Conservation (phyloP, 1,140 invertebrate genomes). For the Hycleus cichorii region DNA sequence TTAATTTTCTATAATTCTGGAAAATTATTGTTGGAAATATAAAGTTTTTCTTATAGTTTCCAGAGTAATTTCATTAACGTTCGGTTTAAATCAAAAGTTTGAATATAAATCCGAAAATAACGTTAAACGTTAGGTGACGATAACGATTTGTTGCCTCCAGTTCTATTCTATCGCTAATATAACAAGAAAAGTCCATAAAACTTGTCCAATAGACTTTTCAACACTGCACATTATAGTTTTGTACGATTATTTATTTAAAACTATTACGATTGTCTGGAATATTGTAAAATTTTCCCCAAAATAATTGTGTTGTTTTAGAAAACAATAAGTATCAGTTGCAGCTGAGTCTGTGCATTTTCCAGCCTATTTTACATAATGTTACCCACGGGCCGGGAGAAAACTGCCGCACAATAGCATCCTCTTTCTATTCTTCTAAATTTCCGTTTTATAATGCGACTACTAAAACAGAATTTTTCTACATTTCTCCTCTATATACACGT, state of each 20-base stretch:
- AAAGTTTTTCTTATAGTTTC: not conserved
- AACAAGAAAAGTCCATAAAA: conserved; percentile 33
- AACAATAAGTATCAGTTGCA: not conserved
- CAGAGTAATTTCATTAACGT: conserved; percentile 11
- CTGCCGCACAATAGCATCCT: conserved; percentile 22
- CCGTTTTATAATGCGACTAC: conserved; percentile 1
- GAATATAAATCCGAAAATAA: conserved; percentile 12
- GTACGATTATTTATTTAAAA: no score
- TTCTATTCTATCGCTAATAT: conserved; percentile 25
- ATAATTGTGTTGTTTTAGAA: no score
- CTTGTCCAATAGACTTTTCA: conserved; percentile 26
- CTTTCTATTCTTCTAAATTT: conserved; percentile 19
- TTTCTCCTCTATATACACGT: no score
- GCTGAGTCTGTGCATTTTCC: conserved; percentile 17
- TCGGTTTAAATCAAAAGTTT: conserved; percentile 11
- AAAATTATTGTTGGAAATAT: no score
- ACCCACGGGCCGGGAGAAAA: conserved; percentile 20
- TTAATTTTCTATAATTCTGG: no score
- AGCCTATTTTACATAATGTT: conserved; percentile 29
- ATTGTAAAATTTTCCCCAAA: no score
- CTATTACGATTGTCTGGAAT: no score
- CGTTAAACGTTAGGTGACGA: conserved; percentile 9
- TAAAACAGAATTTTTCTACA: no score
- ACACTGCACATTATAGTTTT: no score
- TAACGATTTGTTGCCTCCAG: conserved; percentile 12